These are phyloP conservation scores for Fulmarus glacialis DNA, from an alignment of 2,113 vertebrate species.

Conservation along the genomic window DNA sequence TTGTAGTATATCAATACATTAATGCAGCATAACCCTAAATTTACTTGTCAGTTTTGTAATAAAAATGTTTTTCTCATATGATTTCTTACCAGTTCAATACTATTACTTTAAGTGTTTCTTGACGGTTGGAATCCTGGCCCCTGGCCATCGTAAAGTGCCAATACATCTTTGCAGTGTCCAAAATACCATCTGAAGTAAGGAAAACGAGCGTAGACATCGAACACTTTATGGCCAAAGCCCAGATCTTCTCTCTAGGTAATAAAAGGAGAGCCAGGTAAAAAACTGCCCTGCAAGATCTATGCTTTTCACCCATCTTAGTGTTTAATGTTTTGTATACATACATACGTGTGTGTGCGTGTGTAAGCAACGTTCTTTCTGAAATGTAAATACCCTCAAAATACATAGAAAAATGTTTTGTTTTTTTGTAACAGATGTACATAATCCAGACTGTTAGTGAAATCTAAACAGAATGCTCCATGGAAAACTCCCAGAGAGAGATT, in stretches of 20 bases:
- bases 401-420: neutral
- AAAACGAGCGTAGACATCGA: neutral
- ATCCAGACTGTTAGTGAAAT: conserved; percentile 26
- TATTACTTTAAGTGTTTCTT: conserved; percentile 45
- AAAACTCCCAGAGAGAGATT: neutral
- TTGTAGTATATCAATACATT: conserved; percentile 6
- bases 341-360: neutral
- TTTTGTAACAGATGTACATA: conserved; percentile 43
- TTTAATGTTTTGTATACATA: neutral
- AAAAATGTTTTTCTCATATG: conserved; percentile 40
- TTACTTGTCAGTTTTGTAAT: conserved; percentile 6
- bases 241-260: neutral
- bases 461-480: conserved; percentile 1
- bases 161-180: conserved; percentile 42
- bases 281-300: neutral
- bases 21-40: conserved; percentile 43
- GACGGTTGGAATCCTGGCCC: conserved; percentile 58
- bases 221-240: conserved; percentile 6
- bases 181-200: conserved; percentile 28
- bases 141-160: conserved; percentile 40
- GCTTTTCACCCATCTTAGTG: neutral
- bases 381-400: conserved; percentile 37
- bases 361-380: neutral
- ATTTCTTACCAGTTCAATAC: conserved; percentile 51
- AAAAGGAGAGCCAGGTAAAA: conserved; percentile 21